phyloP scores from a whole-genome alignment of 2,888 invertebrate genomes.

The Calephelis perditalis region DNA sequence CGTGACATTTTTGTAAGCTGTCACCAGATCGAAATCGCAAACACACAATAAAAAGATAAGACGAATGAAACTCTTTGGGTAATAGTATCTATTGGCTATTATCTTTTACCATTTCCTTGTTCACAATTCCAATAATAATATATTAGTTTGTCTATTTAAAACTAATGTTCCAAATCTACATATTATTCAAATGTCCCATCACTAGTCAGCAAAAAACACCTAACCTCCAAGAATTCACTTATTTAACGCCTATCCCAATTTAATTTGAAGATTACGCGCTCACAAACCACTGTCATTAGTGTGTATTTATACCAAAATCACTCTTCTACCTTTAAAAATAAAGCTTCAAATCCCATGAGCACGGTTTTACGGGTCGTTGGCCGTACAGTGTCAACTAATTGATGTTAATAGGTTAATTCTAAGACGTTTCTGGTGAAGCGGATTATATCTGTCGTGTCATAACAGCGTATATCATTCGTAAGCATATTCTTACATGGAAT shows the following conservation, averaged over 20 bases:
- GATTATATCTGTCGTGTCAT: slow-evolving; percentile 7
- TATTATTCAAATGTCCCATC: slow-evolving; percentile 20
- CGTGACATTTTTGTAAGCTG: too few relatives aligned
- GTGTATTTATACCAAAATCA: not conserved
- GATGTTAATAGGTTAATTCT: slow-evolving; percentile 66
- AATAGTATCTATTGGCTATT: too few relatives aligned
- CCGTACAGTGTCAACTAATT: slow-evolving; percentile 37
- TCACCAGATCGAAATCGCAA: too few relatives aligned
- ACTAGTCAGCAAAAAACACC: slow-evolving; percentile 33
- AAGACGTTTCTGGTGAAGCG: slow-evolving; percentile 37
- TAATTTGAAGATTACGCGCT: slow-evolving; percentile 51
- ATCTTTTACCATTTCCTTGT: too few relatives aligned
- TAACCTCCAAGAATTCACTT: slow-evolving; percentile 43
- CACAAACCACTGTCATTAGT: slow-evolving; percentile 25
- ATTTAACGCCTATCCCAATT: slow-evolving; percentile 52
- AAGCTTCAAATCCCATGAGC: not conserved
- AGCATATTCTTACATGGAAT: too few relatives aligned
- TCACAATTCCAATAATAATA: too few relatives aligned
- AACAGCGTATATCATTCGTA: slow-evolving; percentile 2
- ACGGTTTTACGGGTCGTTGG: not conserved
- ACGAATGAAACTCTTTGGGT: too few relatives aligned
- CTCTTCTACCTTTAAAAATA: not conserved
- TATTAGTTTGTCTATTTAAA: not conserved
- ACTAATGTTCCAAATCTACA: slow-evolving; percentile 5
- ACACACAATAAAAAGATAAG: too few relatives aligned